Percentiles rank a stretch among this genome's conserved stretches.
Evolutionary conservation across 2,888 invertebrate genomes (phyloP).

Genomic region (Drosophila neonasuta): DNA sequence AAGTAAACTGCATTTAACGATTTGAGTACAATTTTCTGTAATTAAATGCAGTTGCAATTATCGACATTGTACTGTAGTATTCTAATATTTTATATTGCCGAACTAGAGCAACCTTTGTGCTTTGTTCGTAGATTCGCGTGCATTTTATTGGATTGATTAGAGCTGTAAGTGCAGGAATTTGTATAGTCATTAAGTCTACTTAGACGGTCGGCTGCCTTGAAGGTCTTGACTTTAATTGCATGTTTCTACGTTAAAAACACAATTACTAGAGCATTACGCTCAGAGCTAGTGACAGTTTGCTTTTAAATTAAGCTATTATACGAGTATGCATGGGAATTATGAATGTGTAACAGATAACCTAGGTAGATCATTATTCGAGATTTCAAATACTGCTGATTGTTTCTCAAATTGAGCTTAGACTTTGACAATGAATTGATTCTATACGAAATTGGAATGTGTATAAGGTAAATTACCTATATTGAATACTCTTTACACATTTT

Average conservation of each 20-base stretch:
- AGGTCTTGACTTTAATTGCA: slow-evolving; percentile 39
- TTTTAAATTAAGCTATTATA: slow-evolving; percentile 18
- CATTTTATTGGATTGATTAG: slow-evolving; percentile 31
- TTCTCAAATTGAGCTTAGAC: neutral
- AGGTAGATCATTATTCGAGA: neutral
- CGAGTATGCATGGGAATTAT: neutral
- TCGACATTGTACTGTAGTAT: too few species aligned
- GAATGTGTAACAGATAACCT: neutral
- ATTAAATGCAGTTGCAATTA: too few species aligned
- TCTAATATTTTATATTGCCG: slow-evolving; percentile 3
- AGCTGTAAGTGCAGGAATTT: slow-evolving; percentile 23
- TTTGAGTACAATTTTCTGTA: neutral
- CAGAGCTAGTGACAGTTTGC: slow-evolving; percentile 14
- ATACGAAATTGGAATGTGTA: neutral
- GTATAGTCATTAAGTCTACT: slow-evolving; percentile 39
- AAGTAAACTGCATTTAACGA: too few species aligned
- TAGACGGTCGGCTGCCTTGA: slow-evolving; percentile 40
- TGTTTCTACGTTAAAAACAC: slow-evolving; percentile 13
- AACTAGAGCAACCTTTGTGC: slow-evolving; percentile 21
- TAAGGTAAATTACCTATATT: too few species aligned
- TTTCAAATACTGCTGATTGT: neutral
- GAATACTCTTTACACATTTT: too few species aligned
- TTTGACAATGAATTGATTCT: neutral
- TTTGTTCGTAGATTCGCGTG: slow-evolving; percentile 1
- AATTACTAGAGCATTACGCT: slow-evolving; percentile 23